Evolutionary conservation across 2,888 invertebrate genomes (phyloP), one percentile per base, ranked within the genome.

Genomic region (Euspilapteryx auroguttella): DNA sequence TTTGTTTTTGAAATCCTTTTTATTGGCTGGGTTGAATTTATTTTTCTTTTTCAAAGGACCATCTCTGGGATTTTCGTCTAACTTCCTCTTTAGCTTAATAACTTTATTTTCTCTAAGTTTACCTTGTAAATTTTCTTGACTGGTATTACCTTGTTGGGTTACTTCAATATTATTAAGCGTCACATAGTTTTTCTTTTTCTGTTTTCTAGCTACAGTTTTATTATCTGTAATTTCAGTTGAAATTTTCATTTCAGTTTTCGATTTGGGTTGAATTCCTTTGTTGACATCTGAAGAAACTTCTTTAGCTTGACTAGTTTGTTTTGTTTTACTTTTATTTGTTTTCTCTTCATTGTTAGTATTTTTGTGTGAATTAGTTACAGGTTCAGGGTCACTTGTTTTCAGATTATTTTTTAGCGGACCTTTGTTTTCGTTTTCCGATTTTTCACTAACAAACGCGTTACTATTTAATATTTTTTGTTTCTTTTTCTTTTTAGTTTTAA

Each of bases 1-100:
- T 14, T 40, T 42, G 15, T 34, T 37, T 24, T 44, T n/a, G n/a
- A n/a, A n/a, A n/a, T n/a, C n/a, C n/a, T 33, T 23, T 25, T 35
- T 29, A 35, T 40, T 29, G 28, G 33, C 32, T 31, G 34, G 39
- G 15, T 40, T 30, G 14, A 21, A 38, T 35, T 47, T 50, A 30
- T 47, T 53, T 36, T 45, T 54, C 37, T 53, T 47, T 14, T 34
- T 36, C 13, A 24, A 6, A 24, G 14, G n/a, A 21, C 29, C 29
- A 10, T 35, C 37, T 21, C 24, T 22, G 9, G 9, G n/a, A 25
- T 32, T 32, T 12, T 32, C 21, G 17, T 39, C 34, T 32, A 37
- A 28, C 33, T 44, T 48, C 13, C 39, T 37, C 37, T 45, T 49
- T 24, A 34, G 14, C 21, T 29, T 29, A 12, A 33, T 23, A 29